Conservation (phyloP, 2,888 invertebrate species). For the Hyposoter dolosus region DNA sequence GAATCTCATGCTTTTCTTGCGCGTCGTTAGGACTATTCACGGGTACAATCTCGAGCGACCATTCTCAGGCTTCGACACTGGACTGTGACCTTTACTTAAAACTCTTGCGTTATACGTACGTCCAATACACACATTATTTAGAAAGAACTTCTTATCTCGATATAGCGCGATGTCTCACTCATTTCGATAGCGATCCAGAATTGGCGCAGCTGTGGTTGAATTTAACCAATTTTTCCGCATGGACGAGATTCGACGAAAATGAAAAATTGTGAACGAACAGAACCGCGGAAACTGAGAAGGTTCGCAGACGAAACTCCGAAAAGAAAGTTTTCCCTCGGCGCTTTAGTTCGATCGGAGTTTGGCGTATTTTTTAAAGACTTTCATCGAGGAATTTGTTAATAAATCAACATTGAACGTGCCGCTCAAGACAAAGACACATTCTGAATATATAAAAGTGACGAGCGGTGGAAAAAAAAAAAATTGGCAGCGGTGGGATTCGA, state of each 20-base stretch:
- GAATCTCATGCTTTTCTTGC: neutral
- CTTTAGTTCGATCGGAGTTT: too few species aligned
- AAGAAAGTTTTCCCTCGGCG: too few species aligned
- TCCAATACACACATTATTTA: constrained; percentile 28
- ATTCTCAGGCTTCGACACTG: constrained; percentile 51
- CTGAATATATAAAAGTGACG: neutral
- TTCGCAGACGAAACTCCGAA: too few species aligned
- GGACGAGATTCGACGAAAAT: neutral
- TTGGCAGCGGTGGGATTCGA: constrained; percentile 84
- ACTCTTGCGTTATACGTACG: constrained; percentile 11
- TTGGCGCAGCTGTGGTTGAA: neutral
- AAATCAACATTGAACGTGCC: neutral
- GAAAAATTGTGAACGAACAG: neutral
- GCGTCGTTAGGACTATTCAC: neutral
- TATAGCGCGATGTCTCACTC: constrained; percentile 50
- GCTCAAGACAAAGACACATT: neutral
- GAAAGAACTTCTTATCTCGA: constrained; percentile 44
- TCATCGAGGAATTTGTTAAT: neutral
- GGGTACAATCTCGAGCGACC: constrained; percentile 20
- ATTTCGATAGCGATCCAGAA: constrained; percentile 47
- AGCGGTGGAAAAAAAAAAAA: constrained; percentile 71
- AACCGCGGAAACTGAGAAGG: too few species aligned
- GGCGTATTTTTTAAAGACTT: too few species aligned
- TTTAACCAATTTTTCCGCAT: neutral
- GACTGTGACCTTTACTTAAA: constrained; percentile 63